Percentiles rank a stretch among this genome's conserved stretches.
These are phyloP conservation scores for Solen grandis DNA, from an alignment of 1,140 invertebrate species.

Conservation along the genomic window DNA sequence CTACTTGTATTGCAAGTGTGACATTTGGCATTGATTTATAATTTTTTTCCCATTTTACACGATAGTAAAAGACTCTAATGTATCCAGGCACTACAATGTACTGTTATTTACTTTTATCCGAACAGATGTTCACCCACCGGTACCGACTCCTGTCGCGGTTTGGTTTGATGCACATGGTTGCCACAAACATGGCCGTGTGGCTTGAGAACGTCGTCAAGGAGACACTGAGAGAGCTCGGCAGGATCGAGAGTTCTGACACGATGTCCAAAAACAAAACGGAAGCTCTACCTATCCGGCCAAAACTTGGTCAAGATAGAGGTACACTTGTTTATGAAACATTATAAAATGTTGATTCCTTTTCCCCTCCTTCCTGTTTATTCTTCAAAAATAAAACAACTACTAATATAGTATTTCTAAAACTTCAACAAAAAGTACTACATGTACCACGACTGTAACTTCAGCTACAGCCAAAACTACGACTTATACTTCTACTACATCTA, in stretches of 20 bases:
- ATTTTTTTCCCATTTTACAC: no score
- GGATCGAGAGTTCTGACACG: no score
- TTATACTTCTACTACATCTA: no score
- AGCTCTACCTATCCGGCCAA: no score
- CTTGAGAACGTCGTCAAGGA: slow-evolving; percentile 66
- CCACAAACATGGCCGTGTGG: slow-evolving; percentile 96
- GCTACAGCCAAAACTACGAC: no score
- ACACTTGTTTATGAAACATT: background rate
- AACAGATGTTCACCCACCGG: slow-evolving; percentile 61
- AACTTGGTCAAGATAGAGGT: background rate
- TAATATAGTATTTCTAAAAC: background rate
- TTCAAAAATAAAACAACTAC: background rate
- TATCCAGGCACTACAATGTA: background rate
- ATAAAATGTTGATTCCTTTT: background rate
- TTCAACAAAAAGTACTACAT: background rate
- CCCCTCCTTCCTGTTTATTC: background rate
- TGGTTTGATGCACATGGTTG: slow-evolving; percentile 98
- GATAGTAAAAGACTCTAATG: background rate
- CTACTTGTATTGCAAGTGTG: no score
- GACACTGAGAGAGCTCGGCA: slow-evolving; percentile 57
- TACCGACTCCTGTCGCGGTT: slow-evolving; percentile 95
- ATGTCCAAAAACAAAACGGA: no score
- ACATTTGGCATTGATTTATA: no score
- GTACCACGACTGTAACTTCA: no score
- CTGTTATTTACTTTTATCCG: background rate